phyloP scores from a whole-genome alignment of 2,797 vertebrate genomes.

The Molossus alvarezi region DNA sequence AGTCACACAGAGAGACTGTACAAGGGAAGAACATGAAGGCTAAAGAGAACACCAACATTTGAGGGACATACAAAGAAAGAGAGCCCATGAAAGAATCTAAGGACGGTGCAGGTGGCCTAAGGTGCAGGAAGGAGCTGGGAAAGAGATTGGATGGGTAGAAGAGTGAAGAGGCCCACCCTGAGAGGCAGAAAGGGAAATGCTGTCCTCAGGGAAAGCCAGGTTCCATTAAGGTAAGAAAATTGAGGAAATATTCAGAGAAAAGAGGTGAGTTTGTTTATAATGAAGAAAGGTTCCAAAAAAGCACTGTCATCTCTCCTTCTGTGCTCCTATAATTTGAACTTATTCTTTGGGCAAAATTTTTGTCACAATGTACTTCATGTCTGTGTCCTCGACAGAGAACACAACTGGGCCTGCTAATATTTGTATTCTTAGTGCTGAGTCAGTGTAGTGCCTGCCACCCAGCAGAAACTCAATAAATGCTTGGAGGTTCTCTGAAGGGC shows the following conservation, averaged over 20 bases:
- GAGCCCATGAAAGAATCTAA: background rate
- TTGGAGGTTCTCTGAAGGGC: constrained; percentile 28
- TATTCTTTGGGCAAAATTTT: background rate
- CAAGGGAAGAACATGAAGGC: background rate
- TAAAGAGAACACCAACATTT: background rate
- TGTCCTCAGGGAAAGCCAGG: background rate
- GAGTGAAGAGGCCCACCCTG: background rate
- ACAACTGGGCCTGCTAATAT: background rate
- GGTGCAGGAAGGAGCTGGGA: background rate
- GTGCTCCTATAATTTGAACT: background rate
- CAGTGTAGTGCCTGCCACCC: background rate
- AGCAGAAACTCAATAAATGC: background rate
- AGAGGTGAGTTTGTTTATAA: background rate
- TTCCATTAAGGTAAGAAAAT: background rate
- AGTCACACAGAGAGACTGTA: background rate
- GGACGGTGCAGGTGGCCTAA: background rate
- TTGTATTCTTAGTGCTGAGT: background rate
- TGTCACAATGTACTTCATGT: background rate
- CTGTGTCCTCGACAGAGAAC: background rate
- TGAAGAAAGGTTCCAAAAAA: background rate
- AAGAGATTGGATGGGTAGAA: background rate
- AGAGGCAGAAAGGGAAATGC: background rate
- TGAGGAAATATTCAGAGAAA: background rate
- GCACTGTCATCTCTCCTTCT: background rate
- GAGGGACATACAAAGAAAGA: background rate